Base-by-base conservation (phyloP, 2,797 vertebrate species). In the Galago senegalensis region DNA sequence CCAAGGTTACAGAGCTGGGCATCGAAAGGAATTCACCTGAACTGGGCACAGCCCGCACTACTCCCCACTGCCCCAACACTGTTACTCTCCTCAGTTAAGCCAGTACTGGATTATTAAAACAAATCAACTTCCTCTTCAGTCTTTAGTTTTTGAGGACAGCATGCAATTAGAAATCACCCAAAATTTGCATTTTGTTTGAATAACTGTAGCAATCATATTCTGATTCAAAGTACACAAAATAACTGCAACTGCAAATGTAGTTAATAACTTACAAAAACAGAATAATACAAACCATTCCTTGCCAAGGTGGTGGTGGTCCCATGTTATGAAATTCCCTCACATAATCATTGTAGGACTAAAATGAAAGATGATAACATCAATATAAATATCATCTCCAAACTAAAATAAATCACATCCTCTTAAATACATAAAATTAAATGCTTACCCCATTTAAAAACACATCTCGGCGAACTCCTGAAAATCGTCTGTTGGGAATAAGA, bases 361-460 rank as follows among this genome's bases (percentile, higher is more conserved):
- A 98, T 97, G 92, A 98, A 98, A 98, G 96, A 98, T 81, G 97
- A 92, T 20, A 96, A 96, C 61, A 63, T 98, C 94, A 98, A 97
- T 93, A 97, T 85, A 58, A 70, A 91, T 97, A 94, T 43, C 37
- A 81, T 95, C 81, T 40, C 25, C 46, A 67, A 95, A 97, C 16
- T 0, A 96, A 96, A 98, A 83, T 29, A 46, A 97, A 93, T 73
- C 63, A 94, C 40, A 95, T 34, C 81, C 69, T 89, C 70, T 86
- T 93, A 92, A 96, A 79, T 46, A 58, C 46, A 23, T 40, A 93
- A 97, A 97, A 90, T 58, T 87, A 95, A 97, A 85, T 69, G 99
- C 99, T 99, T 98, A 99, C 99, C 99, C 99, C 99, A 76, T 99
- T 99, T 97, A 99, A 99, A 98, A 99, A 99, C 40, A 99, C 99